Evolutionary conservation across 2,113 vertebrate species (phyloP), one percentile per base, ranked within the genome.

Genomic region (Motacilla alba): DNA sequence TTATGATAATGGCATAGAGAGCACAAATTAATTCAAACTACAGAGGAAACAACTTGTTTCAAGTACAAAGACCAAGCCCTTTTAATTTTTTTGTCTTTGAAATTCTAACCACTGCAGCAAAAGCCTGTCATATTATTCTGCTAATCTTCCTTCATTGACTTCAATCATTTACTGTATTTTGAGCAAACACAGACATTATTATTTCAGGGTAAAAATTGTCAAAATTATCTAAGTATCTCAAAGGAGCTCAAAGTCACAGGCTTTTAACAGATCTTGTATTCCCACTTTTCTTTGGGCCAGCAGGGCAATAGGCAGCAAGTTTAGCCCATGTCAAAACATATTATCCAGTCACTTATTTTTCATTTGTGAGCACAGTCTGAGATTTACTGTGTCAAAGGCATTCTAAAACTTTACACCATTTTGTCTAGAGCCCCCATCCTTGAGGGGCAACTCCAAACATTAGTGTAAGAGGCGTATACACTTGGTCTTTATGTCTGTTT

Each of bases 11-110:
- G 37, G 93, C 94, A 93, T 30, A 55, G 96, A 97, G 80, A 93
- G 96, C 76, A 94, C 96, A 95, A 96, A 97, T 97, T 98, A 97
- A 98, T 97, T 98, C 96, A 94, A 92, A 97, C 49, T 89, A 90
- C 39, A 76, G 86, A 83, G 80, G 94, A 90, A 95, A 95, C 92
- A 94, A 94, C 58, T 93, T 93, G 93, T 94, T 98, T 96, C 66
- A 96, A 94, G 93, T 93, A 79, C 69, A 83, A 82, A 95, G 73
- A 93, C 83, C 43, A 60, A 97, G 89, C 33, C 37, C n/a, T 81
- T 77, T 67, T 53, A 58, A 64, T 72, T 55, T 79, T 67, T 85
- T 58, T 74, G 37, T 66, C 87, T 95, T 87, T 95, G 66, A 96
- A 95, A 79, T 87, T 93, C 83, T 75, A 87, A 93, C 66, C 43